phyloP scores from a whole-genome alignment of 2,797 vertebrate species.

The Dermochelys coriacea region DNA sequence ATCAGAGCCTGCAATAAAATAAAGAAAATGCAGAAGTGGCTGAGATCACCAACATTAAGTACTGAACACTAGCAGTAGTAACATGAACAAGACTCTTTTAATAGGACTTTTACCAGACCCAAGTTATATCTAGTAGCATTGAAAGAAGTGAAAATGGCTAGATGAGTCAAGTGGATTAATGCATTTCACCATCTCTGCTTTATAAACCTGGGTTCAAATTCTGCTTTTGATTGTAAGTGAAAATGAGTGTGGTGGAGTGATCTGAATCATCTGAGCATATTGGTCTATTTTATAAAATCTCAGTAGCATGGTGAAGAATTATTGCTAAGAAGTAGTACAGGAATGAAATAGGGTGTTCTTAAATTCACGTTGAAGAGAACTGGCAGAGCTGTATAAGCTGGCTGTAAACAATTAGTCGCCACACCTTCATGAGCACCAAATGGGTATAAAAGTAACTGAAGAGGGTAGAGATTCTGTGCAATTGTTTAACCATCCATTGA shows the following conservation, averaged over 20 bases:
- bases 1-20: constrained; percentile 90
- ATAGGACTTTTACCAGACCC: background rate
- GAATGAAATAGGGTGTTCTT: background rate
- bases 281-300: background rate
- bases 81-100: background rate
- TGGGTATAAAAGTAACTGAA: background rate
- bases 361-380: background rate
- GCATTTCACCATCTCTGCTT: background rate
- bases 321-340: background rate
- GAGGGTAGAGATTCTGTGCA: background rate
- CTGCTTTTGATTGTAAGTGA: background rate
- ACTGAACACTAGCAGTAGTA: background rate
- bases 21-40: background rate
- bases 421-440: accelerated
- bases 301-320: background rate
- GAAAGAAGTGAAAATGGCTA: background rate
- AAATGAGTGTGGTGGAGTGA: background rate
- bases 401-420: background rate
- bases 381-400: background rate
- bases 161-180: background rate
- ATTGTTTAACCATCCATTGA: background rate
- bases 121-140: background rate
- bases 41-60: background rate
- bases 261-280: background rate
- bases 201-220: background rate